Evolutionary conservation across 1,140 invertebrate species (phyloP).

Genomic region (roundworm (Caenorhabditis elegans)): DNA sequence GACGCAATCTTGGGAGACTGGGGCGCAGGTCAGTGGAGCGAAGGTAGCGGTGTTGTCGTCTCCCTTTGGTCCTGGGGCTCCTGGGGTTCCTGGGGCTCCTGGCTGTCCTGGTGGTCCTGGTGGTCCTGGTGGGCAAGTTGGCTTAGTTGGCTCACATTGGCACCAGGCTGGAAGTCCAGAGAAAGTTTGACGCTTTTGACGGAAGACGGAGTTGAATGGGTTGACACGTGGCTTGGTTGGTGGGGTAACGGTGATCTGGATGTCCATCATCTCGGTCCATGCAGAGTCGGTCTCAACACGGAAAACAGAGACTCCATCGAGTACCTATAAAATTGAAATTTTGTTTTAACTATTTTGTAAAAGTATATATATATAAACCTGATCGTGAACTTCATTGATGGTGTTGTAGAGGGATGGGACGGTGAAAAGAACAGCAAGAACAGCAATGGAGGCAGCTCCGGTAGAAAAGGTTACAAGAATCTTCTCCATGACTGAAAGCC

Average conservation of each 20-base stretch:
- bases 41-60: constrained; percentile 45
- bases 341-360: background rate
- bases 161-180: constrained; percentile 51
- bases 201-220: constrained; percentile 51
- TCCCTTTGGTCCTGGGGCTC: constrained; percentile 43
- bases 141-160: constrained; percentile 52
- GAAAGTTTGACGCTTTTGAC: constrained; percentile 53
- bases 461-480: constrained; percentile 3
- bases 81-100: constrained; percentile 44
- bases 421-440: constrained; percentile 20
- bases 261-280: constrained; percentile 53
- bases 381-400: constrained; percentile 30
- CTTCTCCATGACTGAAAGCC: constrained; percentile 20
- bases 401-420: constrained; percentile 24
- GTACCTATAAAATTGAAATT: background rate
- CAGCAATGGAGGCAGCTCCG: constrained; percentile 1
- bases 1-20: constrained; percentile 42
- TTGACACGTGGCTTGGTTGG: constrained; percentile 48
- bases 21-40: constrained; percentile 41
- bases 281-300: constrained; percentile 51
- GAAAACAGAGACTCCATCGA: constrained; percentile 49
- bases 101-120: constrained; percentile 49
- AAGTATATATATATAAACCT: background rate
- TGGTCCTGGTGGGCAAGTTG: constrained; percentile 48
- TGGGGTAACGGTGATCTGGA: constrained; percentile 49